Evolutionary conservation across 2,113 vertebrate genomes (phyloP).

Genomic region (Tachycineta bicolor): DNA sequence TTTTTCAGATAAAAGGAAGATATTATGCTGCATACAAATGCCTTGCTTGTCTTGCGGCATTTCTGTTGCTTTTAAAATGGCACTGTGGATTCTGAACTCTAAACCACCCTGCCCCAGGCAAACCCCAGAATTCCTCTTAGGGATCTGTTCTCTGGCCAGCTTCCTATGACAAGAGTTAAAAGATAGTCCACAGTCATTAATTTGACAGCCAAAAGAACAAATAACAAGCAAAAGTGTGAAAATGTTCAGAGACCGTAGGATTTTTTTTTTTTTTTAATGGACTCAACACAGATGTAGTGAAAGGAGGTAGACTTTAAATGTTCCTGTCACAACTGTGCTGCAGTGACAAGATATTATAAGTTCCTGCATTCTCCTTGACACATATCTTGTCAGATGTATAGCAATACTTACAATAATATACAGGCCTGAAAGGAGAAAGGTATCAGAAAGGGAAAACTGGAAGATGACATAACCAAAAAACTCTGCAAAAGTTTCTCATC

Average conservation of each 20-base stretch:
- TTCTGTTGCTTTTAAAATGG: not conserved
- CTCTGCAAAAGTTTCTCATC: not conserved
- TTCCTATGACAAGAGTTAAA: not conserved
- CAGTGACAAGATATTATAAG: not conserved
- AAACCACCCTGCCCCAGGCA: not conserved
- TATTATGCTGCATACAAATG: not conserved
- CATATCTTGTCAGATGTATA: not conserved
- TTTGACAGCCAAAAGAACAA: not conserved
- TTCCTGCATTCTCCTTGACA: not conserved
- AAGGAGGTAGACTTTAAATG: not conserved
- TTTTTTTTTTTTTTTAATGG: not conserved
- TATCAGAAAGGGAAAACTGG: not conserved
- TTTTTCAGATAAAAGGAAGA: not conserved
- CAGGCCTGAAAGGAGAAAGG: not conserved
- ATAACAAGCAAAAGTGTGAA: not conserved
- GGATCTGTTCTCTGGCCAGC: not conserved
- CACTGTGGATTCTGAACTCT: not conserved
- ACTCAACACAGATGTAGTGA: not conserved
- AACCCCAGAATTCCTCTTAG: not conserved
- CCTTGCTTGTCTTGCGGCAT: not conserved
- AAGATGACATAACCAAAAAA: not conserved
- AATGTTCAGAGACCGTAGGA: not conserved
- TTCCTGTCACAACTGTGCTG: not conserved
- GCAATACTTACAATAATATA: not conserved
- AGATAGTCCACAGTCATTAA: not conserved